phyloP scores from a whole-genome alignment of 2,888 invertebrate species.

The Eristalis tenax region DNA sequence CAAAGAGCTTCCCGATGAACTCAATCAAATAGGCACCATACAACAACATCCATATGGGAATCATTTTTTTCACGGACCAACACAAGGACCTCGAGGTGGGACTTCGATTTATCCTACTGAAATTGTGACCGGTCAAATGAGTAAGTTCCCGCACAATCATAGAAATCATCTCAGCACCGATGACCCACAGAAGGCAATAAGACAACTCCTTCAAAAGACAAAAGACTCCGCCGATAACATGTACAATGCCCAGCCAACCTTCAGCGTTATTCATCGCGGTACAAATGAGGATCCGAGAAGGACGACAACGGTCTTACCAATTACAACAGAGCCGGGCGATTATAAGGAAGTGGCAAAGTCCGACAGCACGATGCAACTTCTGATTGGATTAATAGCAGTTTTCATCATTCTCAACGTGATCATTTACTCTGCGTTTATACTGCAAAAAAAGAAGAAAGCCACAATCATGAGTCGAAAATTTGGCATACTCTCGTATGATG shows the following conservation, averaged over 20 bases:
- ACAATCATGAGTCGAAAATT: constrained; percentile 77
- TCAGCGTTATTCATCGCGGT: constrained; percentile 72
- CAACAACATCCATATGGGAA: constrained; percentile 77
- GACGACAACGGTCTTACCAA: constrained; percentile 46
- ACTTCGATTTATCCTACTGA: constrained; percentile 75
- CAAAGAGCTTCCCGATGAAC: constrained; percentile 88
- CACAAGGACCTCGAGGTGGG: constrained; percentile 76
- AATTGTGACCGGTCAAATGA: constrained; percentile 80
- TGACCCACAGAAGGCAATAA: constrained; percentile 79
- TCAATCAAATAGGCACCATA: constrained; percentile 82
- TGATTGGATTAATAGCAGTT: constrained; percentile 85
- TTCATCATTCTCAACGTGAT: constrained; percentile 88
- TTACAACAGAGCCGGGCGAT: constrained; percentile 54
- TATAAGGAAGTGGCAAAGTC: constrained; percentile 82
- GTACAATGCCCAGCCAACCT: constrained; percentile 81
- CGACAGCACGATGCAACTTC: constrained; percentile 84
- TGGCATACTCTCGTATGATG: constrained; percentile 79
- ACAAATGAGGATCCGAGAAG: constrained; percentile 12
- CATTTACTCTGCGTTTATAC: constrained; percentile 78
- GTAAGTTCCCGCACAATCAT: constrained; percentile 78
- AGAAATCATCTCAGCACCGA: constrained; percentile 77
- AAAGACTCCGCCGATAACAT: constrained; percentile 77
- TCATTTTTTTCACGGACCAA: constrained; percentile 60
- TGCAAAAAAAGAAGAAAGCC: constrained; percentile 78
- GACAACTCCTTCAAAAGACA: constrained; percentile 78